phyloP scores from a whole-genome alignment of 30 jellyfish, hydroid and myxozoan species.

The Hydractinia symbiolongicarpus region DNA sequence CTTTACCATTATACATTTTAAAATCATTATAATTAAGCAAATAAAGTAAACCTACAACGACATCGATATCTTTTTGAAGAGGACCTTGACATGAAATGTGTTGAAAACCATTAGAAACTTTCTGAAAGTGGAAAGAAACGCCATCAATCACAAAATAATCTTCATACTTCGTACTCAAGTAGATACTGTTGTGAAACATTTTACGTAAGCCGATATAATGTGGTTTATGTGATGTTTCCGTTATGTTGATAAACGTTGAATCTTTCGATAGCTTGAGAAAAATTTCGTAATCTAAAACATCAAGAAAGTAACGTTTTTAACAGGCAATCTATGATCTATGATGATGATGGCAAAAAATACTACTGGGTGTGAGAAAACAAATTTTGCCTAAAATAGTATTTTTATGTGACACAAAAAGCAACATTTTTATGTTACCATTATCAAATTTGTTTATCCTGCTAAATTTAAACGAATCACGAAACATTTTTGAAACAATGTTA shows the following conservation, averaged over 20 bases:
- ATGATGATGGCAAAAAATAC: too few relatives aligned
- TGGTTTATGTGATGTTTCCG: background rate
- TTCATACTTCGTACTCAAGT: constrained; percentile 31
- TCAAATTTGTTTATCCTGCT: too few relatives aligned
- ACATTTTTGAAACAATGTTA: too few relatives aligned
- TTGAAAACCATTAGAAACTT: constrained; percentile 52
- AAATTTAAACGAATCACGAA: too few relatives aligned
- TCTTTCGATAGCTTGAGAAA: constrained; percentile 28
- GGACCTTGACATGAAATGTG: constrained; percentile 61
- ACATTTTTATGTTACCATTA: too few relatives aligned
- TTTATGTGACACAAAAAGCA: too few relatives aligned
- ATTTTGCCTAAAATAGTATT: too few relatives aligned
- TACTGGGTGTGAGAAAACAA: too few relatives aligned
- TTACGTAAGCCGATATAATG: constrained; percentile 45
- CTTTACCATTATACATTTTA: too few relatives aligned
- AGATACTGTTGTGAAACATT: constrained; percentile 33
- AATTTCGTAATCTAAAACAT: constrained; percentile 24
- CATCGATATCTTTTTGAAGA: constrained; percentile 33
- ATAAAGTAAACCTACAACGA: constrained; percentile 47
- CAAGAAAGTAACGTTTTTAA: background rate
- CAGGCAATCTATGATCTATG: too few relatives aligned
- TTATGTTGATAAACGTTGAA: constrained; percentile 23
- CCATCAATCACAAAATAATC: constrained; percentile 52
- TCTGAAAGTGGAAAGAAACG: constrained; percentile 36
- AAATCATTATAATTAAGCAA: background rate